Evolutionary conservation across 1,140 invertebrate species (phyloP).

Genomic region (Pantala flavescens): DNA sequence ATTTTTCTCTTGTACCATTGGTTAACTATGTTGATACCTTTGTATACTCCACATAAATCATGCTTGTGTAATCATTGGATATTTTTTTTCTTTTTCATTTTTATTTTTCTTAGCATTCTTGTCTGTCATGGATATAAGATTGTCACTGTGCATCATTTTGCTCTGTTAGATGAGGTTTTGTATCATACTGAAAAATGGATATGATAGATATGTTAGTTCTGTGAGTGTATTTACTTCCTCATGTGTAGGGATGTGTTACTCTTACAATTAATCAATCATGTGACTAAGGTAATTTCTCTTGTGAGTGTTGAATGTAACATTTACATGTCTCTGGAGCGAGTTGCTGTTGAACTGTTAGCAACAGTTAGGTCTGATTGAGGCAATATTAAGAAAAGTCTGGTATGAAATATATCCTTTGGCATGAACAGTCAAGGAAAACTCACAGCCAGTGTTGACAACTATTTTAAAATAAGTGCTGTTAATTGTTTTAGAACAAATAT

Average conservation of each 20-base stretch:
- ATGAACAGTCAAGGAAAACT: neutral
- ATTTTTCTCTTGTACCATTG: too few species aligned
- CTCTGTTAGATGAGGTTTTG: neutral
- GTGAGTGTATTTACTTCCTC: neutral
- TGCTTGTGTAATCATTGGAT: neutral
- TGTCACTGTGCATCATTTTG: neutral
- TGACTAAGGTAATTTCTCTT: neutral
- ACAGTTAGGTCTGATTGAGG: neutral
- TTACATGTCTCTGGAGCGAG: neutral
- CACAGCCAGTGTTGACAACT: neutral
- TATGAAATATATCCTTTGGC: neutral
- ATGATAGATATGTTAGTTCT: neutral
- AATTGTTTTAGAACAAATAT: constrained; percentile 10
- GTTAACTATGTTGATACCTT: neutral
- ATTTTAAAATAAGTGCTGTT: neutral
- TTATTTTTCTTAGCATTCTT: neutral
- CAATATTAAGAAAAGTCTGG: neutral
- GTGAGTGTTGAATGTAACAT: neutral
- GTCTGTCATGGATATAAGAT: too few species aligned
- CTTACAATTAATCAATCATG: neutral
- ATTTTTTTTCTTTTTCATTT: neutral
- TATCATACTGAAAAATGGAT: neutral
- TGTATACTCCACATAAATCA: neutral
- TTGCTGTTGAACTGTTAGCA: neutral
- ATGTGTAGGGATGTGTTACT: neutral